Conservation (phyloP, 2,113 vertebrate species). For the Myotis brandtii region DNA sequence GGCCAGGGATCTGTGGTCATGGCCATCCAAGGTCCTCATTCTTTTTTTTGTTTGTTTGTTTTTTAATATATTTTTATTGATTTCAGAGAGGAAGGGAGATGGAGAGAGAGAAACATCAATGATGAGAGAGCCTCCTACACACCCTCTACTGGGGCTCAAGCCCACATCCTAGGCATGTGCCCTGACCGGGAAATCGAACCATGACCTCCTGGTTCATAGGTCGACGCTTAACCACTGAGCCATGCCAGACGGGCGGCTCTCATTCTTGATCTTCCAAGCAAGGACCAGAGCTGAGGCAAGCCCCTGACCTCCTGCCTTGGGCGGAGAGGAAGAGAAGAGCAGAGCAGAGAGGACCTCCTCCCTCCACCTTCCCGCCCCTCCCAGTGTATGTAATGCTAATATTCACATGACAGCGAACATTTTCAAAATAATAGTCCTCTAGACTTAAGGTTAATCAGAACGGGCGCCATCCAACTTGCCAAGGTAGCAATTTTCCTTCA, state of each 20-base stretch:
- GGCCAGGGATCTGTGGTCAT: conserved; percentile 65
- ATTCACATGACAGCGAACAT: conserved; percentile 90
- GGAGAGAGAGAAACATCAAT: no score
- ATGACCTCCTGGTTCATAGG: no score
- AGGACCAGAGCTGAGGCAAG: conserved; percentile 65
- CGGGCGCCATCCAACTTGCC: conserved; percentile 97
- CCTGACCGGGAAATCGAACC: no score
- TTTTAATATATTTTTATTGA: no score
- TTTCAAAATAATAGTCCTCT: conserved; percentile 93
- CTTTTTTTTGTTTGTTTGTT: not conserved
- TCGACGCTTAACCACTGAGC: no score
- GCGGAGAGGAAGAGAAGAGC: not conserved
- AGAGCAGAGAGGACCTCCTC: not conserved
- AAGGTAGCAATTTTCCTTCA: conserved; percentile 99
- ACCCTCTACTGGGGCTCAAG: no score
- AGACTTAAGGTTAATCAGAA: conserved; percentile 94
- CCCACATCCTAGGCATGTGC: no score
- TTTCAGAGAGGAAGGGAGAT: no score
- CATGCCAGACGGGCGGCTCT: not conserved
- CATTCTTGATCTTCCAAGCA: conserved; percentile 71
- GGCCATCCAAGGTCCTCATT: not conserved
- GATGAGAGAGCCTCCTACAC: no score
- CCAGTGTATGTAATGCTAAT: conserved; percentile 84
- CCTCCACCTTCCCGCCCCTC: conserved; percentile 12
- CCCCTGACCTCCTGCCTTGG: conserved; percentile 63